Evolutionary conservation across 1,140 invertebrate species (phyloP).

Genomic region (Nixonia krombeini): DNA sequence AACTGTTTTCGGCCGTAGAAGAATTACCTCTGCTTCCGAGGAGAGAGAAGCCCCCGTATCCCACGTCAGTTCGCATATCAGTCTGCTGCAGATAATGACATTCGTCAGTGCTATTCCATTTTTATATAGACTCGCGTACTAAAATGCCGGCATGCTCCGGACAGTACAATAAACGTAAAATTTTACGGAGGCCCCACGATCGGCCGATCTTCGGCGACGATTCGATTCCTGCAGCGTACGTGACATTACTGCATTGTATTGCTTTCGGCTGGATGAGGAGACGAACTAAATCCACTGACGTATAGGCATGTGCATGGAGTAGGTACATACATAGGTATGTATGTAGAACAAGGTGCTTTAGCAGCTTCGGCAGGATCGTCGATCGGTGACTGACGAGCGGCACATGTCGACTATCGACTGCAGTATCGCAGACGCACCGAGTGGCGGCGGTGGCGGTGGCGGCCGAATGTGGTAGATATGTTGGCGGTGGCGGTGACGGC

Average conservation of each 20-base stretch:
- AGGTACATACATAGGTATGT: slow-evolving; percentile 14
- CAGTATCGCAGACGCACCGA: background rate
- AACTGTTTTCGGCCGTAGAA: too few species aligned
- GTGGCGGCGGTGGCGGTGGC: too few species aligned
- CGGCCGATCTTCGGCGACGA: background rate
- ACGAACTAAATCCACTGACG: background rate
- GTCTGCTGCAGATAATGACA: too few species aligned
- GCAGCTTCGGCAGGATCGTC: slow-evolving; percentile 37
- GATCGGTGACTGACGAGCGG: slow-evolving; percentile 48
- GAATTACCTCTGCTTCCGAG: too few species aligned
- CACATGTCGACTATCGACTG: slow-evolving; percentile 14
- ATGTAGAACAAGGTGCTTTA: slow-evolving; percentile 20
- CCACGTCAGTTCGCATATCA: too few species aligned
- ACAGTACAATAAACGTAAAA: slow-evolving; percentile 1
- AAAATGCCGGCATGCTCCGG: background rate
- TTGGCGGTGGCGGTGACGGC: too few species aligned
- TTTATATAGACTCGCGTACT: background rate
- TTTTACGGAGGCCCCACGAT: background rate
- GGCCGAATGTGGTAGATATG: too few species aligned
- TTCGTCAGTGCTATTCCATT: too few species aligned
- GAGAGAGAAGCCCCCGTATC: too few species aligned
- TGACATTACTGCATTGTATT: slow-evolving; percentile 5
- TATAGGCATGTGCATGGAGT: background rate
- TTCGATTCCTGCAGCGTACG: slow-evolving; percentile 4
- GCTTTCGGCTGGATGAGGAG: background rate